Conservation (phyloP, 2,888 invertebrate species). For the Suillia variegata region DNA sequence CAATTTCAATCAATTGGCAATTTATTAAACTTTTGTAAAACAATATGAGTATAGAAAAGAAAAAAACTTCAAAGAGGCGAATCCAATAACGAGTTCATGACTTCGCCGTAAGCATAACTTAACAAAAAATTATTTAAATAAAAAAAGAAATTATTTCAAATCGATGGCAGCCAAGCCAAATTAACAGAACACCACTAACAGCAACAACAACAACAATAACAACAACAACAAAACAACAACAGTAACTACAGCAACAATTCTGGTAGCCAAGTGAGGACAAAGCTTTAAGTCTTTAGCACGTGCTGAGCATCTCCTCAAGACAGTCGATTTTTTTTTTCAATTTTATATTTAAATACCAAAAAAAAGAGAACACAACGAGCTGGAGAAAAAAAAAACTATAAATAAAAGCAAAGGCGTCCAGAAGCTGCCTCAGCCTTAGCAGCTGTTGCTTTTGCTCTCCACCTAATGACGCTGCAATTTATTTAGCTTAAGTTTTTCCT, state of each 20-base stretch:
- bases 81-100: no score
- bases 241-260: neutral
- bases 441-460: no score
- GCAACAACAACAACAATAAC: neutral
- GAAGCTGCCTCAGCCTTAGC: no score
- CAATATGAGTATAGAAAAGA: no score
- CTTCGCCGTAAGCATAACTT: no score
- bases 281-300: neutral
- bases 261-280: no score
- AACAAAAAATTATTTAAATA: no score
- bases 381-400: neutral
- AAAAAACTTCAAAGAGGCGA: no score
- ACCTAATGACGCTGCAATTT: neutral
- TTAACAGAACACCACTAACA: neutral
- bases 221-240: neutral
- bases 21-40: no score
- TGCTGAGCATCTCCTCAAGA: neutral
- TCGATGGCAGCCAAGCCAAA: no score
- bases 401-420: neutral
- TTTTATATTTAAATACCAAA: neutral
- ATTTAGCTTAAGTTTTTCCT: slow-evolving; percentile 3
- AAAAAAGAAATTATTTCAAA: no score
- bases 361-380: slow-evolving; percentile 2
- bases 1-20: no score
- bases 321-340: neutral